Conservation (phyloP, 2,797 vertebrate species). For the Naso thynnoides region DNA sequence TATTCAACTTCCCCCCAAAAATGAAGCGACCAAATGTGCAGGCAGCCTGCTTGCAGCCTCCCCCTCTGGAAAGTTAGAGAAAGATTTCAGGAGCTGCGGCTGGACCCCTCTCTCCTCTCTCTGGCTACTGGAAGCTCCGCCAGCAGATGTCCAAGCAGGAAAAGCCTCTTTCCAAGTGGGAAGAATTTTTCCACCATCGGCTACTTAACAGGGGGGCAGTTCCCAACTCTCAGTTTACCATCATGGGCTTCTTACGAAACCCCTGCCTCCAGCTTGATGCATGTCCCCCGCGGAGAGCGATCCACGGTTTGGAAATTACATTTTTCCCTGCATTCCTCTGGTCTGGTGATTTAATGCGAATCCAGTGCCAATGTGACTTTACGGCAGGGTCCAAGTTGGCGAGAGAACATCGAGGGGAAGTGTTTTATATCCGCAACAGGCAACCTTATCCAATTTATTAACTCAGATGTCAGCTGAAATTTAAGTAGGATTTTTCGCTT, state of each 20-base stretch:
- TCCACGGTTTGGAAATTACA: slow-evolving; percentile 86
- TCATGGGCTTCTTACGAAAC: slow-evolving; percentile 92
- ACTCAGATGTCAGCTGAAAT: slow-evolving; percentile 2
- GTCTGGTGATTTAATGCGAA: slow-evolving; percentile 74
- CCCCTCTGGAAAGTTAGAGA: slow-evolving; percentile 61
- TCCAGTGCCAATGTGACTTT: slow-evolving; percentile 52
- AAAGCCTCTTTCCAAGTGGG: slow-evolving; percentile 91
- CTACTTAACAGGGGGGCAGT: slow-evolving; percentile 98
- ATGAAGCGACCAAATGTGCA: slow-evolving; percentile 38
- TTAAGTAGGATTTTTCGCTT: neutral
- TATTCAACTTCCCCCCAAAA: slow-evolving; percentile 41
- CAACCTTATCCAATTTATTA: slow-evolving; percentile 1
- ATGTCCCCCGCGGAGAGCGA: slow-evolving; percentile 70
- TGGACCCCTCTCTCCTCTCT: slow-evolving; percentile 73
- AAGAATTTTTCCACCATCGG: slow-evolving; percentile 91
- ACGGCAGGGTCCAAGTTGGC: slow-evolving; percentile 36
- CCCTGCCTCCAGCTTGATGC: slow-evolving; percentile 84
- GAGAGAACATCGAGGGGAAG: slow-evolving; percentile 22
- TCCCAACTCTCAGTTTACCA: slow-evolving; percentile 88
- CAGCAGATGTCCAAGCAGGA: slow-evolving; percentile 86
- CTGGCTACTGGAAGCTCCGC: slow-evolving; percentile 75
- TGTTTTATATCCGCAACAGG: slow-evolving; percentile 31
- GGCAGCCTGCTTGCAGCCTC: slow-evolving; percentile 66
- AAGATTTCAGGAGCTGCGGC: slow-evolving; percentile 63
- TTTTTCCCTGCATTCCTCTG: slow-evolving; percentile 87